Evolutionary conservation across 2,888 invertebrate genomes (phyloP).

Genomic region (Zygaena filipendulae): DNA sequence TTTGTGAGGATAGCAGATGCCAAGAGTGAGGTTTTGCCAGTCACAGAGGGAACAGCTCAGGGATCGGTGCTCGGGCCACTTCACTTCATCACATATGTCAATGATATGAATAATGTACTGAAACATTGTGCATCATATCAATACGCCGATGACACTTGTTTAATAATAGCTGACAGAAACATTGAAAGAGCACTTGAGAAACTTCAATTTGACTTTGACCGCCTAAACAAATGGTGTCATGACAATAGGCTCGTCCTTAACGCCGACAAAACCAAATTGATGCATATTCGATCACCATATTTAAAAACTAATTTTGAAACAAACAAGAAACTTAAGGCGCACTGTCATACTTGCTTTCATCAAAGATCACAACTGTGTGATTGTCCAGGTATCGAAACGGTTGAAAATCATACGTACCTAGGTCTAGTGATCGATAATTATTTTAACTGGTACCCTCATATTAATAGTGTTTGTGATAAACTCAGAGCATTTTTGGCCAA

Average conservation of each 20-base stretch:
- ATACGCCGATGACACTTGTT: constrained; percentile 16
- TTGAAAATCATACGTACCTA: constrained; percentile 8
- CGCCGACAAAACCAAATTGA: constrained; percentile 11
- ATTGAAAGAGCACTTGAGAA: constrained; percentile 3
- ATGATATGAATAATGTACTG: constrained; percentile 11
- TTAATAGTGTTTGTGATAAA: constrained; percentile 11
- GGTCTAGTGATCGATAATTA: constrained; percentile 9
- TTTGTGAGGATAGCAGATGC: constrained; percentile 9
- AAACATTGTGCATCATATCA: constrained; percentile 10
- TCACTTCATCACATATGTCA: constrained; percentile 14
- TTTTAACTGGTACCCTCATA: constrained; percentile 10
- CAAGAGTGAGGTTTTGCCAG: constrained; percentile 1
- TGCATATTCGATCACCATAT: constrained; percentile 11
- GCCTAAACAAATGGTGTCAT: constrained; percentile 9
- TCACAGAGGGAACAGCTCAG: constrained; percentile 11
- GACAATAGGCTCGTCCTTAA: constrained; percentile 12
- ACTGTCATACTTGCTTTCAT: constrained; percentile 15
- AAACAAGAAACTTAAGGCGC: constrained; percentile 4
- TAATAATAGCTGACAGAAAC: constrained; percentile 4
- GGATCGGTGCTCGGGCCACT: too few species aligned
- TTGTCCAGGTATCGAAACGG: constrained; percentile 6
- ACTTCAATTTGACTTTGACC: constrained; percentile 9
- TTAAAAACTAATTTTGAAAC: background rate
- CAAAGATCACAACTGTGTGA: constrained; percentile 10
- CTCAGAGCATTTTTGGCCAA: constrained; percentile 6